phyloP scores from a whole-genome alignment of 2,797 vertebrate genomes.

The Cossypha heuglini region DNA sequence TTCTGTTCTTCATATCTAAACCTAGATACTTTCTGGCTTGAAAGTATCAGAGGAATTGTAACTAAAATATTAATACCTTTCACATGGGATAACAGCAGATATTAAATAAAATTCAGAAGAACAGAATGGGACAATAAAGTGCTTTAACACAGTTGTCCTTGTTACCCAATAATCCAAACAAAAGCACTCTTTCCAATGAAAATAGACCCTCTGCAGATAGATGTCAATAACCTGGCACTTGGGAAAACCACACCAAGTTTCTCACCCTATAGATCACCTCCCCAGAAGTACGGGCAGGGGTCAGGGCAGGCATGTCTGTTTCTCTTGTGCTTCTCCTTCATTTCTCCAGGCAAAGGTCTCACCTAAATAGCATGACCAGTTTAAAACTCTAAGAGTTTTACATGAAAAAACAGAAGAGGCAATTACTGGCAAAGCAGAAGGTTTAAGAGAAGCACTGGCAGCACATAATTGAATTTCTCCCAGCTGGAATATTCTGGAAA shows the following conservation, averaged over 20 bases:
- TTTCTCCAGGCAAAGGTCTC: background rate
- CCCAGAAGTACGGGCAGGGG: background rate
- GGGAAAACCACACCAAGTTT: background rate
- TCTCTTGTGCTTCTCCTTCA: background rate
- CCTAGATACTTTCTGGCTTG: background rate
- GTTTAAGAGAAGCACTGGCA: background rate
- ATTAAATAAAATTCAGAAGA: background rate
- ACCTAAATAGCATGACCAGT: background rate
- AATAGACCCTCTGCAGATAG: background rate
- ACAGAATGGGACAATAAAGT: background rate
- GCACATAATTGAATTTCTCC: background rate
- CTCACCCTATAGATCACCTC: fast-evolving
- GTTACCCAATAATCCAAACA: background rate
- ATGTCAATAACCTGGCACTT: background rate
- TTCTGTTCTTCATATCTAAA: background rate
- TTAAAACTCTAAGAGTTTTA: background rate
- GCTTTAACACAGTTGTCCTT: background rate
- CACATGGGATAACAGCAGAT: background rate
- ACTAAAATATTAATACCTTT: background rate
- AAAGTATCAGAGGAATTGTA: background rate
- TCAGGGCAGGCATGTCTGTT: background rate
- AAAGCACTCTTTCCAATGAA: background rate
- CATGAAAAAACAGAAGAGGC: background rate
- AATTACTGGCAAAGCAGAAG: background rate
- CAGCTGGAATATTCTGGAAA: background rate